Base-by-base conservation (phyloP, 2,888 invertebrate genomes). In the Caenorhabditis doughertyi region DNA sequence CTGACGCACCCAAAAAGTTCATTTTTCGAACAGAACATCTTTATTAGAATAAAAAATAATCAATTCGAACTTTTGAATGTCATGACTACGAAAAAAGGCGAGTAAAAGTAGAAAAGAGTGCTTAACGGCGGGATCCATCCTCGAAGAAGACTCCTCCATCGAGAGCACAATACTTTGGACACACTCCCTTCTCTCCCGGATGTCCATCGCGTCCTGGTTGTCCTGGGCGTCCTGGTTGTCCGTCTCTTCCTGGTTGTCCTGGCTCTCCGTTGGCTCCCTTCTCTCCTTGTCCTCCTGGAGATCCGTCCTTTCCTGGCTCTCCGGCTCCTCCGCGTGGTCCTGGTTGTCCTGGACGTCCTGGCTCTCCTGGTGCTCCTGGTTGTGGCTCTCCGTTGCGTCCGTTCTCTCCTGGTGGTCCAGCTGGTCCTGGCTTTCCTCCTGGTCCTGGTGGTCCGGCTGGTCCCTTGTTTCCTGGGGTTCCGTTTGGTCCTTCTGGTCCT, bases 281-380 rank as follows among this genome's bases (percentile, higher is more conserved):
- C 83, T 85, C 84, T 81, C 86, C 86, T 72, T 47, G 81, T 60
- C 62, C 70, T 83, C 86, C 86, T 47, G 58, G 82, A 16, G 67
- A 44, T 72, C 85, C 85, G 71, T 85, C 82, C 72, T 79, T 84
- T 82, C 87, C 85, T 60, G 84, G 81, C 32, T 84, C 74, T 80
- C 84, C 86, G 55, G 83, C 77, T 49, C 81, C 81, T 81, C 87
- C 87, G n/a, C 81, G 81, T 42, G 77, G 67, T 84, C 86, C 86
- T 47, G 81, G 80, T 49, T 79, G 79, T 84, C 87, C 87, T 71
- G 84, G 85, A 53, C 84, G 64, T 81, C 87, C 87, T 64, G 85
- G 76, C 70, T 80, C 84, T 85, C 87, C 87, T 73, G 85, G 83
- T n/a, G 82, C 71, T 56, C 85, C 85, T 71, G 76, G 77, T 44